These are phyloP conservation scores for Torymus auratus DNA, from an alignment of 2,888 invertebrate genomes.

Conservation along the genomic window DNA sequence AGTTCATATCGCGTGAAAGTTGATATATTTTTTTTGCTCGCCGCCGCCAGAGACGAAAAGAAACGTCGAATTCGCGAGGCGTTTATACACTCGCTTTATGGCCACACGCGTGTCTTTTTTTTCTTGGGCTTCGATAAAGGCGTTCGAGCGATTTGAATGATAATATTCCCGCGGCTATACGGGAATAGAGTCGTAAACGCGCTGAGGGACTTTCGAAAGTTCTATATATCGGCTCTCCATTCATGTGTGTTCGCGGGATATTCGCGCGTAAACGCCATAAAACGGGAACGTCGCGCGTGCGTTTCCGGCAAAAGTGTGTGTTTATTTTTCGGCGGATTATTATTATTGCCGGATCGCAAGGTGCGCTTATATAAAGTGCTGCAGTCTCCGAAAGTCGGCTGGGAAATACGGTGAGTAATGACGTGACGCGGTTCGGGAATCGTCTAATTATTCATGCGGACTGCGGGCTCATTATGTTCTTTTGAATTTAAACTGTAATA, in stretches of 20 bases:
- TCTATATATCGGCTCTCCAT: slow-evolving; percentile 30
- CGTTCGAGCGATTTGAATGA: slow-evolving; percentile 32
- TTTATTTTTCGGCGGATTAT: slow-evolving; percentile 9
- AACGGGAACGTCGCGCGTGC: slow-evolving; percentile 9
- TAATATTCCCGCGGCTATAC: neutral
- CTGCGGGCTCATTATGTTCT: slow-evolving; percentile 30
- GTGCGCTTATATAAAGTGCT: slow-evolving; percentile 32
- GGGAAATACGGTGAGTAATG: slow-evolving; percentile 30
- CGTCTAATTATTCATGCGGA: slow-evolving; percentile 38
- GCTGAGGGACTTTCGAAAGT: slow-evolving; percentile 45
- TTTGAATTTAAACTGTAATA: slow-evolving; percentile 9
- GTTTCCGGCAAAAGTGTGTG: slow-evolving; percentile 30
- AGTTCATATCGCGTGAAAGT: slow-evolving; percentile 51
- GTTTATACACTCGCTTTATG: neutral
- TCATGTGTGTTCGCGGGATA: slow-evolving; percentile 20
- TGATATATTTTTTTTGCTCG: slow-evolving; percentile 10
- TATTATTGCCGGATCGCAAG: slow-evolving; percentile 20
- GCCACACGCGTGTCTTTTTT: slow-evolving; percentile 10
- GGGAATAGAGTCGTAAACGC: slow-evolving; percentile 19
- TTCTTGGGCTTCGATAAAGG: slow-evolving; percentile 25
- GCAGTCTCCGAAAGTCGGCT: neutral
- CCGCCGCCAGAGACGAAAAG: neutral
- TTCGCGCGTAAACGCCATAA: neutral
- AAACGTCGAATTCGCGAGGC: slow-evolving; percentile 32
- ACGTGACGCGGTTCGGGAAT: slow-evolving; percentile 21